These are phyloP conservation scores for Blennius ocellaris DNA, from an alignment of 2,113 vertebrate genomes.

Conservation along the genomic window DNA sequence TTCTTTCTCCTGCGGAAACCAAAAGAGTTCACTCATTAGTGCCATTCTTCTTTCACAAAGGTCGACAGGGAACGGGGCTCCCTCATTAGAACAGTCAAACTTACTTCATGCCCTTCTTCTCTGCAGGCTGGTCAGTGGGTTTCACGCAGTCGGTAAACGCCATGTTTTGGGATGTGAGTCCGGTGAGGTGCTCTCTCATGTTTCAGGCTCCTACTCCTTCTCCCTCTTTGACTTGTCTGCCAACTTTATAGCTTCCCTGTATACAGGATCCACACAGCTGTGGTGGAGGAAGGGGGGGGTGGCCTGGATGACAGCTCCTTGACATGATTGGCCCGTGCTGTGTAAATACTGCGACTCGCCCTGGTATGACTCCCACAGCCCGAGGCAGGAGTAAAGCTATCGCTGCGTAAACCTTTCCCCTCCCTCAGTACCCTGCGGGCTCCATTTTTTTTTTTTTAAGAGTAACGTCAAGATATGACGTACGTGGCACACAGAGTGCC, in stretches of 20 bases:
- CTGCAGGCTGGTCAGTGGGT: slow-evolving; percentile 37
- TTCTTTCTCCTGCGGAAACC: slow-evolving; percentile 64
- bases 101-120: slow-evolving; percentile 63
- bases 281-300: slow-evolving; percentile 12
- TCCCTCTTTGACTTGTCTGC: slow-evolving; percentile 53
- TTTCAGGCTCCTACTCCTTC: slow-evolving; percentile 25
- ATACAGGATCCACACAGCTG: neutral
- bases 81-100: slow-evolving; percentile 11
- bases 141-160: slow-evolving; percentile 40
- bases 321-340: slow-evolving; percentile 53
- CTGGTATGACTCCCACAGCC: slow-evolving; percentile 37
- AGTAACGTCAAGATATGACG: slow-evolving; percentile 57
- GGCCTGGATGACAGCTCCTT: slow-evolving; percentile 21
- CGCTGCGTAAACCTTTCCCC: slow-evolving; percentile 49
- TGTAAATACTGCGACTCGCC: slow-evolving; percentile 53
- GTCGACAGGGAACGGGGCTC: neutral
- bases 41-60: neutral
- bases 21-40: neutral
- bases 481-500: neutral
- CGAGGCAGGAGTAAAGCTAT: slow-evolving; percentile 47
- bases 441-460: slow-evolving; percentile 41
- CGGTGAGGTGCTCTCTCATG: slow-evolving; percentile 55
- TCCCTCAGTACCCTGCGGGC: slow-evolving; percentile 27
- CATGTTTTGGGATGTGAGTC: slow-evolving; percentile 40
- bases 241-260: slow-evolving; percentile 69